Base-by-base conservation (phyloP, 1,140 invertebrate species). In the Hestina assimilis region DNA sequence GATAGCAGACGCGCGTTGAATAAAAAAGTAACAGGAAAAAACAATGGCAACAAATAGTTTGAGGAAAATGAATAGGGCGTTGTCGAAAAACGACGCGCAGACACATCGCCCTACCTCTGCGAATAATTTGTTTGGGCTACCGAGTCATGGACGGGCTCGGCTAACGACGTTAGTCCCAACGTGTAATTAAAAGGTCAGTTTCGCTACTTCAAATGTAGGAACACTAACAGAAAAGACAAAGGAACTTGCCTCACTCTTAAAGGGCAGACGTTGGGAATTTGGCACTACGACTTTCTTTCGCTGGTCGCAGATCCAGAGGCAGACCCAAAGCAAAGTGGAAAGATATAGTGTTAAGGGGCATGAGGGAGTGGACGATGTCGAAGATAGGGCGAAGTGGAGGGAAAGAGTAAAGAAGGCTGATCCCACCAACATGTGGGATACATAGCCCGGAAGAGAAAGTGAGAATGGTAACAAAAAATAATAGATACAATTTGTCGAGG, bases 21-120 rank as follows among this genome's bases (percentile, higher is more conserved):
- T n/a, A n/a, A n/a, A n/a, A n/a, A n/a, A n/a, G n/a, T n/a, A n/a
- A n/a, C n/a, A n/a, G n/a, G n/a, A n/a, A n/a, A n/a, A n/a, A n/a
- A n/a, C n/a, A n/a, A n/a, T n/a, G n/a, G n/a, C n/a, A n/a, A n/a
- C n/a, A n/a, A n/a, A n/a, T n/a, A n/a, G n/a, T n/a, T n/a, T 15
- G 12, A 40, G 12, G 35, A 40, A 14, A 31, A 20, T 8, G 0
- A 17, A 51, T 38, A 40, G 11, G 35, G 4, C 33, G 20, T 38
- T 19, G 33, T 20, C n/a, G 23, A 17, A 24, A 59, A 55, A 59
- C 45, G n/a, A n/a, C n/a, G n/a, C n/a, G n/a, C n/a, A n/a, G n/a
- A n/a, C n/a, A n/a, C n/a, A 57, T 43, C 61, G 46, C 51, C 51
- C 48, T 60, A 61, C 23, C 45, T 57, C 57, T 65, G 56, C 38